A percentile compares a stretch with the other conserved stretches of the same genome.
phyloP scores from a whole-genome alignment of 2,113 vertebrate species.

The Ageneiosus marmoratus region DNA sequence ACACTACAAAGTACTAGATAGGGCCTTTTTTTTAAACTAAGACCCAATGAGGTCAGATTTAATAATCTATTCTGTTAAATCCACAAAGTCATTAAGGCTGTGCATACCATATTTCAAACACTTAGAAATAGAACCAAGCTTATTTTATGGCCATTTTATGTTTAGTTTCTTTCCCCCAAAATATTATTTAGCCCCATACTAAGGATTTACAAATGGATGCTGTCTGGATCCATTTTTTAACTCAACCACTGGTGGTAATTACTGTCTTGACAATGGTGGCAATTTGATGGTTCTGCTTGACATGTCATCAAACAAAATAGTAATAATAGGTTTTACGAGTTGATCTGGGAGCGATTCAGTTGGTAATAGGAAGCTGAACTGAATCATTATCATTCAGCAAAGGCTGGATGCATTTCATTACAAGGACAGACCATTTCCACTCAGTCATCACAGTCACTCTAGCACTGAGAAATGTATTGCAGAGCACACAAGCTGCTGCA shows the following conservation, averaged over 20 bases:
- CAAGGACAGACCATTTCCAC: background rate
- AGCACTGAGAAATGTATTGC: slow-evolving; percentile 5
- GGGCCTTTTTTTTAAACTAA: background rate
- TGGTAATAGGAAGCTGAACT: slow-evolving; percentile 15
- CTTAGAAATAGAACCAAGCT: background rate
- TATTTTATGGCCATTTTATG: background rate
- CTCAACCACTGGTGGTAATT: slow-evolving; percentile 9
- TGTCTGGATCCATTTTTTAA: background rate
- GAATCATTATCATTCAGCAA: slow-evolving; percentile 6
- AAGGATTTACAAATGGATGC: background rate
- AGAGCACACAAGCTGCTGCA: background rate
- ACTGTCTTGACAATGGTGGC: background rate
- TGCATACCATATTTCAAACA: background rate
- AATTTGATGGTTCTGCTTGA: slow-evolving; percentile 21
- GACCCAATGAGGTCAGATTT: background rate
- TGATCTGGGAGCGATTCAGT: slow-evolving; percentile 13
- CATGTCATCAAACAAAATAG: slow-evolving; percentile 14
- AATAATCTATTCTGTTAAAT: background rate
- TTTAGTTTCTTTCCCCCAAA: background rate
- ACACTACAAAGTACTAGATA: background rate
- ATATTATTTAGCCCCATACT: background rate
- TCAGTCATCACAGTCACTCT: slow-evolving; percentile 10
- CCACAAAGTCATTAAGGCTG: background rate
- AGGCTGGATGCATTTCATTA: background rate
- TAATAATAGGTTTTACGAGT: slow-evolving; percentile 1